Conservation (phyloP, 2,888 invertebrate species). For the Mechanitis messenoides region DNA sequence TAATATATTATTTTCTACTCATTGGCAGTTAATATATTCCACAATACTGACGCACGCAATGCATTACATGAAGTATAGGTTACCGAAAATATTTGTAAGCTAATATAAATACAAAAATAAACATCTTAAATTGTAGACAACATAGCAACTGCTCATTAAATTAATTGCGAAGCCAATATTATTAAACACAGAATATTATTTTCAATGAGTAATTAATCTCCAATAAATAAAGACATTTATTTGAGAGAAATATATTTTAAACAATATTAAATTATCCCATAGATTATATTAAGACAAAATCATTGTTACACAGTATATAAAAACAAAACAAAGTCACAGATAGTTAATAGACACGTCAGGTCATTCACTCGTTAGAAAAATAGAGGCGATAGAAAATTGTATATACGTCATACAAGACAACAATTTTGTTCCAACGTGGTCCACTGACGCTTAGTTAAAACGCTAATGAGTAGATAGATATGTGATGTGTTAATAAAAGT, state of each 20-base stretch:
- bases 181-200: conserved; percentile 15
- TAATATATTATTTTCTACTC: conserved; percentile 50
- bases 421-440: conserved; percentile 43
- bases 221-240: conserved; percentile 6
- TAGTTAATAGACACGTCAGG: conserved; percentile 2
- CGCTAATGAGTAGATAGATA: conserved; percentile 70
- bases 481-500: conserved; percentile 63
- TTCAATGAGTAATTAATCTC: conserved; percentile 12
- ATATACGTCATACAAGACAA: conserved; percentile 24
- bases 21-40: conserved; percentile 53
- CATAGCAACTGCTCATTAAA: conserved; percentile 42
- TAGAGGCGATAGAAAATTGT: conserved; percentile 17
- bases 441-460: conserved; percentile 66
- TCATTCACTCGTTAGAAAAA: conserved; percentile 11
- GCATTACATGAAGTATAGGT: conserved; percentile 33
- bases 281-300: not conserved
- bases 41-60: conserved; percentile 50
- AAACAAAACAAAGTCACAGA: not conserved
- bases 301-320: not conserved
- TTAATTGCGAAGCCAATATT: conserved; percentile 18
- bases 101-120: conserved; percentile 56
- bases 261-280: not conserved
- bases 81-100: conserved; percentile 26
- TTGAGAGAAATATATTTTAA: not conserved
- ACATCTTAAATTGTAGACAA: conserved; percentile 57